A percentile compares a stretch with the other conserved stretches of the same genome.
phyloP scores from a whole-genome alignment of 2,797 vertebrate species.

The Danio jaintianensis region DNA sequence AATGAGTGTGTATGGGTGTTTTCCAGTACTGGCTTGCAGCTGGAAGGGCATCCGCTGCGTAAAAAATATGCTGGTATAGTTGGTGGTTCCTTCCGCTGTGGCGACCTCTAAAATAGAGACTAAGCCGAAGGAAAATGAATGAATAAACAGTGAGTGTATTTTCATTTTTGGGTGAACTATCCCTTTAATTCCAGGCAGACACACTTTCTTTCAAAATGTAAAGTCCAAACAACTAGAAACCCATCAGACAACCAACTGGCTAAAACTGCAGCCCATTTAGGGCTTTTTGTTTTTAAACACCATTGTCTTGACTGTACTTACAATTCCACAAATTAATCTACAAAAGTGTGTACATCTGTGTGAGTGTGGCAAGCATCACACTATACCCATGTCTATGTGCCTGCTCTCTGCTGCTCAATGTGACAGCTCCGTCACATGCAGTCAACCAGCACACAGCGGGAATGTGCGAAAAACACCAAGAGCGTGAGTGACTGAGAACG shows the following conservation, averaged over 20 bases:
- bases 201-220: background rate
- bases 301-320: constrained; percentile 11
- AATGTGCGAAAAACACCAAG: constrained; percentile 18
- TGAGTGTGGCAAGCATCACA: constrained; percentile 7
- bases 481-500: constrained; percentile 19
- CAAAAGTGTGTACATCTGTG: constrained; percentile 19
- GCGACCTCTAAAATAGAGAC: no score
- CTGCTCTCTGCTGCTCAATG: constrained; percentile 40
- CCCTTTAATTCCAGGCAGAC: background rate
- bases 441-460: constrained; percentile 17
- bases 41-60: no score
- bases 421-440: constrained; percentile 55
- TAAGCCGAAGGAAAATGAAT: no score
- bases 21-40: no score
- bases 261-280: background rate
- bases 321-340: constrained; percentile 36
- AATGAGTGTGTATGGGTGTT: no score
- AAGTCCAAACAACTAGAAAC: constrained; percentile 4
- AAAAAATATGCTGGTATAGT: no score
- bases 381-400: constrained; percentile 5
- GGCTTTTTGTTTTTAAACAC: constrained; percentile 10
- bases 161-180: no score
- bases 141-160: no score
- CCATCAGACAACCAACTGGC: background rate
- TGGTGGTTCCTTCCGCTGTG: no score